These are phyloP conservation scores for Phortica magna DNA, from an alignment of 2,888 invertebrate species.

Conservation along the genomic window DNA sequence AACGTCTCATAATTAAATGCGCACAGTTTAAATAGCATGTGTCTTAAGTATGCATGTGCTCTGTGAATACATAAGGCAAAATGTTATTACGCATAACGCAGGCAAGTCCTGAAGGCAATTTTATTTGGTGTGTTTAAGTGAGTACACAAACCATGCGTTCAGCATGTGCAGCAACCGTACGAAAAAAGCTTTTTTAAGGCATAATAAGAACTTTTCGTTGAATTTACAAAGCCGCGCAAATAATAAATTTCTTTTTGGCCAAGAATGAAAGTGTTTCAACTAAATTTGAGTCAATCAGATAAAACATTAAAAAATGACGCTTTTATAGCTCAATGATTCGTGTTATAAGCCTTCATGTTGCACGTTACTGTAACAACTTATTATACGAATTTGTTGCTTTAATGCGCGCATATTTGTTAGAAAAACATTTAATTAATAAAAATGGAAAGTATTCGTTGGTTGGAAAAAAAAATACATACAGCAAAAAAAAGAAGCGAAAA, in stretches of 20 bases:
- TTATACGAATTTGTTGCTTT: conserved; percentile 37
- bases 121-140: background rate
- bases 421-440: conserved; percentile 58
- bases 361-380: conserved; percentile 46
- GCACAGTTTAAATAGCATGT: too few species aligned
- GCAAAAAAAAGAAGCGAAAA: conserved; percentile 64
- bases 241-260: too few species aligned
- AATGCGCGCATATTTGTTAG: conserved; percentile 46
- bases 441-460: conserved; percentile 63
- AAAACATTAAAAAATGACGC: too few species aligned
- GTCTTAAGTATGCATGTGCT: too few species aligned
- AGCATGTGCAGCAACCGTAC: background rate
- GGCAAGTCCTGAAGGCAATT: background rate
- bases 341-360: conserved; percentile 63
- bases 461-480: background rate
- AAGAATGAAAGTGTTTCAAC: too few species aligned
- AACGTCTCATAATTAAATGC: too few species aligned
- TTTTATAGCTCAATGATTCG: conserved; percentile 64
- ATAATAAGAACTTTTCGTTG: background rate
- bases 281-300: too few species aligned
- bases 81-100: too few species aligned
- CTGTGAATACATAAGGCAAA: too few species aligned
- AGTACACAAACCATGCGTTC: background rate
- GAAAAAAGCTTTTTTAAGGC: background rate
- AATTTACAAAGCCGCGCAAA: too few species aligned